Evolutionary conservation across 2,113 vertebrate genomes (phyloP).

Genomic region (Holacanthus passer): DNA sequence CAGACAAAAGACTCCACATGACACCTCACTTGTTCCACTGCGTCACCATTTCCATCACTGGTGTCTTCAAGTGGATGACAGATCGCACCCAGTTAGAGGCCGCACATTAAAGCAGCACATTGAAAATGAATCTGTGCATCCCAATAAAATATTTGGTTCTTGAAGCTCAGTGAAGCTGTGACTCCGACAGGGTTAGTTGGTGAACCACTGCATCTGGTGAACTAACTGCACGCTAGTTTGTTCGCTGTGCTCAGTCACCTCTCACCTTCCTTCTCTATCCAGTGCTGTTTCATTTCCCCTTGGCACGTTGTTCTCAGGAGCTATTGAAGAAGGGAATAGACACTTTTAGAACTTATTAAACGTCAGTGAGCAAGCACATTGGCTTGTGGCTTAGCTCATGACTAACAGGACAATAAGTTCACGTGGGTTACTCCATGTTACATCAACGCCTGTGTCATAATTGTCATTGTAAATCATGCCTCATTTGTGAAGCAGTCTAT

Average conservation of each 20-base stretch:
- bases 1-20: slow-evolving; percentile 12
- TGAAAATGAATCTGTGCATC: no score
- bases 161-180: background rate
- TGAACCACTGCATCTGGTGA: background rate
- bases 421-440: background rate
- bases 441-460: background rate
- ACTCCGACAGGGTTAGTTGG: background rate
- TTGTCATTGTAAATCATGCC: background rate
- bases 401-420: background rate
- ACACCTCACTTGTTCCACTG: slow-evolving; percentile 18
- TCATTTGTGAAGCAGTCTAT: background rate
- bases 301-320: background rate
- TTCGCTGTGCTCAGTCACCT: background rate
- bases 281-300: no score
- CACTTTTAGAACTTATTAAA: background rate
- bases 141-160: no score
- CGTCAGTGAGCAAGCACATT: background rate
- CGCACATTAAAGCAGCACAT: no score
- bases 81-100: no score
- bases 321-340: background rate
- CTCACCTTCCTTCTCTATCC: background rate
- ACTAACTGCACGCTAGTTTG: background rate
- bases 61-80: background rate
- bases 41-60: background rate
- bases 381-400: background rate